Evolutionary conservation across 1,140 invertebrate species (phyloP).

Genomic region (Calliphora vicina): DNA sequence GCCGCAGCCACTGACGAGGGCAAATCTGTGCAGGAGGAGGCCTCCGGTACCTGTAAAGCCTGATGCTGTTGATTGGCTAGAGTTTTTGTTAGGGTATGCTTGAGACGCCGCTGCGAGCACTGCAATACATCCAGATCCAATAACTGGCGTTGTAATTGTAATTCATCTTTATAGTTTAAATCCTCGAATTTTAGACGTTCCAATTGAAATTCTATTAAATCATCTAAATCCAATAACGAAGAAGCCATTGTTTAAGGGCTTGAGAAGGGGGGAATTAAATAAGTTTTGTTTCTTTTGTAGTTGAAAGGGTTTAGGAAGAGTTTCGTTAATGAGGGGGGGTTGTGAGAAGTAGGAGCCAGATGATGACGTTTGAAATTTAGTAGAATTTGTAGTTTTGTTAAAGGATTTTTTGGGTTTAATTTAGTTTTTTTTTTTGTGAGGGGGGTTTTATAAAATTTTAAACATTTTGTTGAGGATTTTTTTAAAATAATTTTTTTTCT

Average conservation of each 20-base stretch:
- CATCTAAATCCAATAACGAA: constrained; percentile 43
- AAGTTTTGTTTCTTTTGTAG: neutral
- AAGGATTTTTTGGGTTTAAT: neutral
- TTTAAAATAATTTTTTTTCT: neutral
- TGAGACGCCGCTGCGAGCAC: neutral
- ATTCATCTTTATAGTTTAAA: constrained; percentile 48
- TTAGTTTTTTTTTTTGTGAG: too few relatives aligned
- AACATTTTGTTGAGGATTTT: too few relatives aligned
- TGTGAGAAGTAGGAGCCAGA: too few relatives aligned
- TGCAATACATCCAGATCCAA: constrained; percentile 41
- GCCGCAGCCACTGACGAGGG: neutral
- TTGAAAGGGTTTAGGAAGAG: neutral
- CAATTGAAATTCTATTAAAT: constrained; percentile 49
- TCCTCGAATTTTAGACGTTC: constrained; percentile 46
- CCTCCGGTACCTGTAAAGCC: constrained; percentile 12
- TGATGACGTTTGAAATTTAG: too few relatives aligned
- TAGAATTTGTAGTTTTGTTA: neutral
- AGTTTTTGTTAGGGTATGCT: neutral
- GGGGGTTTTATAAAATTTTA: too few relatives aligned
- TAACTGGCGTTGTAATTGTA: constrained; percentile 47
- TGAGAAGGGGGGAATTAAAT: neutral
- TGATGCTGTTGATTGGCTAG: constrained; percentile 33
- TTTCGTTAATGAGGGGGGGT: neutral
- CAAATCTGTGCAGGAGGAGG: constrained; percentile 1
- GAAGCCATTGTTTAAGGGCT: constrained; percentile 36